Conservation (phyloP, 2,888 invertebrate species). For the Beris morrisii region DNA sequence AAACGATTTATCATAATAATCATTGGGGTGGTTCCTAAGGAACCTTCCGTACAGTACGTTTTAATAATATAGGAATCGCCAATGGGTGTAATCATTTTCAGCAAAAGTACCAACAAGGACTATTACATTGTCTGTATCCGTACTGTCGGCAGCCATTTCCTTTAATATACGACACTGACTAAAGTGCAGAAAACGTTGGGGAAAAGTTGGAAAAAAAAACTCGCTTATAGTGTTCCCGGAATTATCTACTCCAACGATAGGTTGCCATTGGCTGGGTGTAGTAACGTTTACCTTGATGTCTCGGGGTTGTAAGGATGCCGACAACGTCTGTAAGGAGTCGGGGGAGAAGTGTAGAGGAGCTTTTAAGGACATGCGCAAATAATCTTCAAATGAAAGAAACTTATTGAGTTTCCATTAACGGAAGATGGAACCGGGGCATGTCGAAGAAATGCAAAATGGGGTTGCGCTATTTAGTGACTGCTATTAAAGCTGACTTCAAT, state of each 20-base stretch:
- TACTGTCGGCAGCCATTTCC: slow-evolving; percentile 24
- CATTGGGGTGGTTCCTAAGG: not conserved
- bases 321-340: slow-evolving; percentile 10
- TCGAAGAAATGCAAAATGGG: slow-evolving; percentile 4
- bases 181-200: slow-evolving; percentile 18
- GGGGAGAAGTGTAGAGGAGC: not conserved
- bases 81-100: slow-evolving; percentile 7
- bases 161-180: slow-evolving; percentile 17
- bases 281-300: slow-evolving; percentile 16
- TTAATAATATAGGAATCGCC: no score
- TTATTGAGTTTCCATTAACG: slow-evolving; percentile 23
- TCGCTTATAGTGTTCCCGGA: slow-evolving; percentile 15
- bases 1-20: slow-evolving; percentile 3
- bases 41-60: not conserved
- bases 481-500: no score
- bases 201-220: slow-evolving; percentile 12
- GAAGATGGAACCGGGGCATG: slow-evolving; percentile 15
- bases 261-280: slow-evolving; percentile 24
- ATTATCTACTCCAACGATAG: slow-evolving; percentile 15
- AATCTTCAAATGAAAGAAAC: slow-evolving; percentile 10
- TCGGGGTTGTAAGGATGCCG: slow-evolving; percentile 13
- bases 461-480: no score
- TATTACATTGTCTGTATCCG: slow-evolving; percentile 11
- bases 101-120: not conserved
- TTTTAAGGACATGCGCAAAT: slow-evolving; percentile 25